Evolutionary conservation across 2,888 invertebrate genomes (phyloP).

Genomic region (Pyrrhia umbra): DNA sequence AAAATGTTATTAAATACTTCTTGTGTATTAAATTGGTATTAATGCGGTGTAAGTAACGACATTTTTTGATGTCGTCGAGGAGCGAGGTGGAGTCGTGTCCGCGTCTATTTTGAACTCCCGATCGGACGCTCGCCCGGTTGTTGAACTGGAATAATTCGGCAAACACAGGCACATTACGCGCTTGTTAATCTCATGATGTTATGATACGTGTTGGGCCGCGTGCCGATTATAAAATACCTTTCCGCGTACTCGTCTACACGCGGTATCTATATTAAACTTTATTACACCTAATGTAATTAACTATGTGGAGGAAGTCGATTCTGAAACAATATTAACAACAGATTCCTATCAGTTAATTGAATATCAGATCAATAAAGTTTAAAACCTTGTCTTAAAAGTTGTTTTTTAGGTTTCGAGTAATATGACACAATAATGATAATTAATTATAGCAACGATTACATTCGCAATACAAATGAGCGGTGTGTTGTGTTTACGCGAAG

Average conservation of each 20-base stretch:
- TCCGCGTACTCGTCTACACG: slow-evolving; percentile 49
- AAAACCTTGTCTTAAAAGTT: slow-evolving; percentile 61
- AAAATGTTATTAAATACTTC: slow-evolving; percentile 39
- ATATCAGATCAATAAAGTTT: slow-evolving; percentile 48
- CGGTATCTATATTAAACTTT: slow-evolving; percentile 29
- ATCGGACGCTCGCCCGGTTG: slow-evolving; percentile 87
- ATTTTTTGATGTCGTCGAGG: slow-evolving; percentile 77
- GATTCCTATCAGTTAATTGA: slow-evolving; percentile 61
- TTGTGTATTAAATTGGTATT: slow-evolving; percentile 39
- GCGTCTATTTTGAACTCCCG: slow-evolving; percentile 89
- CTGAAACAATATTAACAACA: slow-evolving; percentile 51
- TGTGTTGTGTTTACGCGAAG: slow-evolving; percentile 85
- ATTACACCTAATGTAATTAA: slow-evolving; percentile 47
- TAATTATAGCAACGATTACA: slow-evolving; percentile 80
- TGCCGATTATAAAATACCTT: slow-evolving; percentile 74
- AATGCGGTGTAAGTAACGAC: slow-evolving; percentile 44
- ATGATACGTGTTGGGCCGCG: slow-evolving; percentile 72
- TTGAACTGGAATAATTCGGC: slow-evolving; percentile 90
- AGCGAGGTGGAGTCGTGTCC: slow-evolving; percentile 76
- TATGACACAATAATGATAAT: slow-evolving; percentile 75
- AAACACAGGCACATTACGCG: slow-evolving; percentile 87
- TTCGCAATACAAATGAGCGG: slow-evolving; percentile 79
- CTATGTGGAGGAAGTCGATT: slow-evolving; percentile 50
- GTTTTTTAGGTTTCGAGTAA: slow-evolving; percentile 61
- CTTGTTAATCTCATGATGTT: slow-evolving; percentile 83